These are phyloP conservation scores for Patella pellucida DNA, from an alignment of 2,888 invertebrate species.

Conservation along the genomic window DNA sequence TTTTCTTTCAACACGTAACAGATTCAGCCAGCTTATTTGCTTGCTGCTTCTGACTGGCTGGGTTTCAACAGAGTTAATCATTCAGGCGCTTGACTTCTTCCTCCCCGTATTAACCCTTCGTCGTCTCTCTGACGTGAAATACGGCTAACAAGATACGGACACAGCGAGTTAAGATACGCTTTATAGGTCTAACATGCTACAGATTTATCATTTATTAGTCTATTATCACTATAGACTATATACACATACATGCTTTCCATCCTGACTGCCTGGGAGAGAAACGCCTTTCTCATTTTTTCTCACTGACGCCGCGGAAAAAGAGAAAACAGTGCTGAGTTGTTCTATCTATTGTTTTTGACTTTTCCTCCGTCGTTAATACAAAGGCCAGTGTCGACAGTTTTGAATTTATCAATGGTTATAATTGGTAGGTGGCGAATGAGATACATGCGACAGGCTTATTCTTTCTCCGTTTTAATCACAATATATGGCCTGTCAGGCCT, in stretches of 20 bases:
- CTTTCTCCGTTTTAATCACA: neutral
- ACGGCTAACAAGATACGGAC: neutral
- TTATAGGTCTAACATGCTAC: too few species aligned
- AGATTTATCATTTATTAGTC: too few species aligned
- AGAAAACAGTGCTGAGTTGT: too few species aligned
- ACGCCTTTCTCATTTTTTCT: too few species aligned
- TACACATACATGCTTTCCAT: too few species aligned
- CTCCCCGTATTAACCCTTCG: slow-evolving; percentile 1
- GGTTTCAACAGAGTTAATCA: slow-evolving; percentile 9
- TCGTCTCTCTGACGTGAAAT: slow-evolving; percentile 5
- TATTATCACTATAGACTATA: too few species aligned
- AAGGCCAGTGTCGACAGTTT: neutral
- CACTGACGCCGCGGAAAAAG: too few species aligned
- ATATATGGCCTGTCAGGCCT: neutral
- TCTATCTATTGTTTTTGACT: too few species aligned
- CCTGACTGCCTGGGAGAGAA: too few species aligned
- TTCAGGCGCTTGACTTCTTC: neutral
- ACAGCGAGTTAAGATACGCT: too few species aligned
- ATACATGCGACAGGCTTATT: slow-evolving; percentile 7
- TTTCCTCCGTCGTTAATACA: too few species aligned
- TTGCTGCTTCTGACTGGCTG: slow-evolving; percentile 2
- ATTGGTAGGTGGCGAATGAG: slow-evolving; percentile 7
- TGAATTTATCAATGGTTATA: slow-evolving; percentile 4
- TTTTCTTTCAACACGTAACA: slow-evolving; percentile 29
- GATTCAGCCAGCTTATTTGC: slow-evolving; percentile 18